Evolutionary conservation across 2,888 invertebrate species (phyloP).

Genomic region (Stenolophus ochropezus): DNA sequence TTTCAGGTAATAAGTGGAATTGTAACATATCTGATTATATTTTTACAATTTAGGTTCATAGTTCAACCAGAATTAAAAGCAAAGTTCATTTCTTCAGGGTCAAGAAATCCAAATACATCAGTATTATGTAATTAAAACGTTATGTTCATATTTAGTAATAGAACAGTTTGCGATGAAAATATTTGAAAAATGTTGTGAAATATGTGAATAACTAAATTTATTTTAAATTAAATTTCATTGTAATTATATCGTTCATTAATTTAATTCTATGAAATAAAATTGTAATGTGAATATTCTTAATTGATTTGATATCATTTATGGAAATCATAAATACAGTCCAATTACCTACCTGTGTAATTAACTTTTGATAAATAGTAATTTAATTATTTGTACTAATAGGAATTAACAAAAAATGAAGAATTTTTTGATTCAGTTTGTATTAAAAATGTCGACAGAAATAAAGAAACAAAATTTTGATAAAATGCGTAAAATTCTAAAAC

Average conservation of each 20-base stretch:
- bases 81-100: not conserved
- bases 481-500: slow-evolving; percentile 32
- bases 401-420: not conserved
- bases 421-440: not conserved
- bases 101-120: too few species aligned
- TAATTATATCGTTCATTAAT: too few species aligned
- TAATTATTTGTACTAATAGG: not conserved
- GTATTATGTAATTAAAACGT: not conserved
- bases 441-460: not conserved
- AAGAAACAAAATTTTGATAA: not conserved
- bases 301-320: too few species aligned
- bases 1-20: slow-evolving; percentile 51
- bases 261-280: too few species aligned
- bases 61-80: not conserved
- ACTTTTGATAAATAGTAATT: not conserved
- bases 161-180: too few species aligned
- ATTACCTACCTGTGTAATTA: not conserved
- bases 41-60: slow-evolving; percentile 49
- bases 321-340: not conserved
- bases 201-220: too few species aligned
- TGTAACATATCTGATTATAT: slow-evolving; percentile 55
- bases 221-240: too few species aligned
- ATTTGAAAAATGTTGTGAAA: too few species aligned
- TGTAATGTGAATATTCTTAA: too few species aligned
- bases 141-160: too few species aligned